phyloP scores from a whole-genome alignment of 2,113 vertebrate species.

The Amphiprion percula region DNA sequence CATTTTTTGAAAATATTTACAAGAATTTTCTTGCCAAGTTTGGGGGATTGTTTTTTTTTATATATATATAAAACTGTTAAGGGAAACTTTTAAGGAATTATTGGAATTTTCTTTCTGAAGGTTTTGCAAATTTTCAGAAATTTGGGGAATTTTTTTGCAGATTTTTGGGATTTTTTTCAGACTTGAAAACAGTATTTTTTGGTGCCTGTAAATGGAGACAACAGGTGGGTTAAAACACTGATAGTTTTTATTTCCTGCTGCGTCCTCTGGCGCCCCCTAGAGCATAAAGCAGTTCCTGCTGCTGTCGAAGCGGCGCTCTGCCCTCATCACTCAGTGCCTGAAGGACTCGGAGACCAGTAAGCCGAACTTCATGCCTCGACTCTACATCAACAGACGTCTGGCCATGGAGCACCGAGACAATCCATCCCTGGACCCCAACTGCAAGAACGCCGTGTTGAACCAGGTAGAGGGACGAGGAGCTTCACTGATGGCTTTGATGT shows the following conservation, averaged over 20 bases:
- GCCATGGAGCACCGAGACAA: conserved; percentile 99
- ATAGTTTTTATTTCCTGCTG: background rate
- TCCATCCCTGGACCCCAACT: conserved; percentile 90
- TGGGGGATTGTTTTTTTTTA: too few relatives aligned
- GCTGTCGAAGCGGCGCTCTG: conserved; percentile 93
- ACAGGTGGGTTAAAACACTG: too few relatives aligned
- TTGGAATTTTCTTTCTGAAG: too few relatives aligned
- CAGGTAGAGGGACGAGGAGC: conserved; percentile 84
- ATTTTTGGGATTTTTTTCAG: too few relatives aligned
- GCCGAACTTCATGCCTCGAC: conserved; percentile 95
- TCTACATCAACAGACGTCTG: conserved; percentile 97
- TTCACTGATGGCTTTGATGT: background rate
- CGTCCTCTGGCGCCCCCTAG: conserved; percentile 76
- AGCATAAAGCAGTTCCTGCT: conserved; percentile 96
- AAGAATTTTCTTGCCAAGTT: too few relatives aligned
- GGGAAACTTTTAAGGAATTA: too few relatives aligned
- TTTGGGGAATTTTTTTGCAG: too few relatives aligned
- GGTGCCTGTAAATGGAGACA: too few relatives aligned
- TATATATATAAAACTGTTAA: too few relatives aligned
- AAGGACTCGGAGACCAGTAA: conserved; percentile 97
- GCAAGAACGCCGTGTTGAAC: conserved; percentile 94
- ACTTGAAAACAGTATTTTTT: too few relatives aligned
- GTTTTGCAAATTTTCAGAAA: too few relatives aligned
- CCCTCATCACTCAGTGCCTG: conserved; percentile 94
- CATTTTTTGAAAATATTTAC: too few relatives aligned